Evolutionary conservation across 2,888 invertebrate species (phyloP).

Genomic region (Rutpela maculata): DNA sequence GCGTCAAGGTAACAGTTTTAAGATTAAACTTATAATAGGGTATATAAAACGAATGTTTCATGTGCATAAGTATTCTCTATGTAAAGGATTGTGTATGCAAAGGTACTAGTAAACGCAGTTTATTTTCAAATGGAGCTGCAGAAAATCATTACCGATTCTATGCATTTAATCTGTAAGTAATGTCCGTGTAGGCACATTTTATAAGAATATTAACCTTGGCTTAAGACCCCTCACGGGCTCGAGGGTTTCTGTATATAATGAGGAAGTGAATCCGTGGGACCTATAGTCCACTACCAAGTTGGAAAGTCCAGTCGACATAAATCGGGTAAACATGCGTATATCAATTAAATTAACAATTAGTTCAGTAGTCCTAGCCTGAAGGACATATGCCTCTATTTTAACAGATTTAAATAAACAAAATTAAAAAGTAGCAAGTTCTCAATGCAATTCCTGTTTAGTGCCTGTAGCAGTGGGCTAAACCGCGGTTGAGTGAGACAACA

Average conservation of each 20-base stretch:
- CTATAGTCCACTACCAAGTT: too few species aligned
- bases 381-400: too few species aligned
- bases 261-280: too few species aligned
- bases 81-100: conserved; percentile 16
- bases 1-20: conserved; percentile 30
- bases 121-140: conserved; percentile 9
- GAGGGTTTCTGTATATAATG: background rate
- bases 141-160: background rate
- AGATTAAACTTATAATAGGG: conserved; percentile 32
- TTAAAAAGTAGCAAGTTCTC: too few species aligned
- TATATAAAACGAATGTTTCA: conserved; percentile 29
- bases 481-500: too few species aligned
- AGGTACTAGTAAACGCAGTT: conserved; percentile 10
- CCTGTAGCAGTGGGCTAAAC: too few species aligned
- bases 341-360: too few species aligned
- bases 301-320: too few species aligned
- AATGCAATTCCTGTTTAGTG: too few species aligned
- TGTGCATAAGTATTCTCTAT: conserved; percentile 19
- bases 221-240: background rate
- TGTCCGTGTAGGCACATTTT: background rate
- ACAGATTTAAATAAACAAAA: too few species aligned
- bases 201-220: background rate
- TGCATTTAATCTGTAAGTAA: background rate
- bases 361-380: too few species aligned
- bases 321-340: too few species aligned